Base-by-base conservation (phyloP, 2,113 vertebrate genomes). In the Osmerus eperlanus region DNA sequence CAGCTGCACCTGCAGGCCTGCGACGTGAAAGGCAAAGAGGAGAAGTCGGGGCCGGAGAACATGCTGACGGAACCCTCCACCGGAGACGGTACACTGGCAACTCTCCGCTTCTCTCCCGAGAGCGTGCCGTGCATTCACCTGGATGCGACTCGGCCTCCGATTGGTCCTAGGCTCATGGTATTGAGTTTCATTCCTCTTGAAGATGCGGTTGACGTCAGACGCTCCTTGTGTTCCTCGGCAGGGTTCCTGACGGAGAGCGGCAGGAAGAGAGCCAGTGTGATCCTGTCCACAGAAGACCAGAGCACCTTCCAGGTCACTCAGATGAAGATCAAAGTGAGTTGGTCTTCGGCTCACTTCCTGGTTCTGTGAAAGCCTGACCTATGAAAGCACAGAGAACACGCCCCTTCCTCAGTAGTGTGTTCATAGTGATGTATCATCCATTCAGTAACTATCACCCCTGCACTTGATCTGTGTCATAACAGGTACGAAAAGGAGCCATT, bases 21-120 rank as follows among this genome's bases (percentile, higher is more conserved):
- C 85, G 97, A 99, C 76, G 96, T 97, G 2, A 99, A 99, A 85
- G 96, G 96, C 28, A 98, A 98, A 85, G 97, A 98, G 78, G 96
- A 98, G 70, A 98, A 98, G 77, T 97, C 96, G 0, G 97, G 97
- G 41, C 96, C 97, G 12, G 96, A 98, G 89, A 98, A 95, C 85
- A 94, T 99, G 79, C 92, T 99, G 7, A 86, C 89, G 3, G 95
- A 98, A 54, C 91, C 95, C 0, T 92, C 93, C 89, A 95, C 93
- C 3, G 96, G 96, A 67, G 97, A 99, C 3, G 97, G 97, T 98
- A 90, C 85, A 12, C 3, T 65, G 63, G 5, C 63, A 5, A 9
- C 32, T 15, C 28, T 9, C 23, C 18, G 16, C 23, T 18, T 11
- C 29, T n/a, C 54, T 56, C 14, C 54, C 2, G 54, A n/a, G 15